Evolutionary conservation across 2,888 invertebrate species (phyloP), one percentile per base, ranked within the genome.

Genomic region (Pterobdella sp.): DNA sequence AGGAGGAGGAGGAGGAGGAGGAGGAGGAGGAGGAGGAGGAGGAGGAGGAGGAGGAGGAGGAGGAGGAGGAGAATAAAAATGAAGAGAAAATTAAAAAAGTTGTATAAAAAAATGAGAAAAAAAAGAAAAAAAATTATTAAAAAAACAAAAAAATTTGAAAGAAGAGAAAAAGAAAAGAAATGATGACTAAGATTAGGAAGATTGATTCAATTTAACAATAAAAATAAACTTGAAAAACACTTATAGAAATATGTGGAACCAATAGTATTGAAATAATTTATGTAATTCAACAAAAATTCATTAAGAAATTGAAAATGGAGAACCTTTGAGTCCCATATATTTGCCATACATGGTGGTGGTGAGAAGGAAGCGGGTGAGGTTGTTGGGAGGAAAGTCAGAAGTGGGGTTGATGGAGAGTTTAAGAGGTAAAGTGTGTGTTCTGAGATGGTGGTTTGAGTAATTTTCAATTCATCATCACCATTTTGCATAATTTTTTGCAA

Each of bases 241-340:
- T 49, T 49, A 49, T 1, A 66, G 4, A 18, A 34, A 34, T 35
- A 66, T 4, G 29, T 31, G 65, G 32, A 32, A 49, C 52, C 14
- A 26, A 64, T 64, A 64, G 26, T 7, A n/a, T n/a, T 14, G 10
- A 64, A 64, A 64, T 18, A 18, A 49, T 18, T 49, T n/a, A 49
- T n/a, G 14, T 18, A 14, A 64, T 26, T 26, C 10, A 29, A 64
- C 26, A 1, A n/a, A 35, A 26, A 68, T n/a, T n/a, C n/a, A 42
- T 31, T n/a, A 4, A 42, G 10, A 29, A 29, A 49, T 18, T 18
- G n/a, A 64, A 64, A 64, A 18, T 1, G 22, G 10, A 42, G 3
- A 1, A 73, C 73, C 73, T 69, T 73, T 64, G 14, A 68, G 64
- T 14, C 73, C 69, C 3, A 73, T 69, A 49, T 73, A 64, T 64